phyloP scores from a whole-genome alignment of 2,113 vertebrate genomes.

The Periophthalmodon schlosseri region DNA sequence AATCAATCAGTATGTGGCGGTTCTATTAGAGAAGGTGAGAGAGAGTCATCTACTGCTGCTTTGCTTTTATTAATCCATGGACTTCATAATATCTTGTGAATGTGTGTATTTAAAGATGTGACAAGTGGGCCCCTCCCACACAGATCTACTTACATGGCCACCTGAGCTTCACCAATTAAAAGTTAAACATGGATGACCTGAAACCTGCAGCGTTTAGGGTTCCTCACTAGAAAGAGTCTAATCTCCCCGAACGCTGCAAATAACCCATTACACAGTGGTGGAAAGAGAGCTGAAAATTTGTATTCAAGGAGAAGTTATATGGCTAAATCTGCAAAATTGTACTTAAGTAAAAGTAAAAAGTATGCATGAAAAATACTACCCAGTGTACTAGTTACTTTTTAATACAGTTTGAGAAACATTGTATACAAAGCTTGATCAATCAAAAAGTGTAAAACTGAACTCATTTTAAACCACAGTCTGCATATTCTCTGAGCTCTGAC shows the following conservation, averaged over 20 bases:
- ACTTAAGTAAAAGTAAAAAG: too few relatives aligned
- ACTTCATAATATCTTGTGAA: not conserved
- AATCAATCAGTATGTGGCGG: constrained; percentile 12
- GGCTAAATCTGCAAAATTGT: too few relatives aligned
- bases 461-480: too few relatives aligned
- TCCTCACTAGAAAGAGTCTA: not conserved
- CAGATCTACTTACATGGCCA: not conserved
- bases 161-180: constrained; percentile 17
- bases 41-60: constrained; percentile 3
- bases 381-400: too few relatives aligned
- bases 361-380: too few relatives aligned
- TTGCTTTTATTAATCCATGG: not conserved
- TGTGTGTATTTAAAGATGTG: not conserved
- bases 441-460: too few relatives aligned
- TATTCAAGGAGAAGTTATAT: too few relatives aligned
- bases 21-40: constrained; percentile 5
- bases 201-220: not conserved
- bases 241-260: not conserved
- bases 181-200: constrained; percentile 13
- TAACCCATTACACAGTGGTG: not conserved
- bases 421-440: too few relatives aligned
- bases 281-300: not conserved
- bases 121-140: not conserved
- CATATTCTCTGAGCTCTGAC: too few relatives aligned
- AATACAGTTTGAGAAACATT: too few relatives aligned